phyloP scores from a whole-genome alignment of 2,888 invertebrate species.

The Emesis furor region DNA sequence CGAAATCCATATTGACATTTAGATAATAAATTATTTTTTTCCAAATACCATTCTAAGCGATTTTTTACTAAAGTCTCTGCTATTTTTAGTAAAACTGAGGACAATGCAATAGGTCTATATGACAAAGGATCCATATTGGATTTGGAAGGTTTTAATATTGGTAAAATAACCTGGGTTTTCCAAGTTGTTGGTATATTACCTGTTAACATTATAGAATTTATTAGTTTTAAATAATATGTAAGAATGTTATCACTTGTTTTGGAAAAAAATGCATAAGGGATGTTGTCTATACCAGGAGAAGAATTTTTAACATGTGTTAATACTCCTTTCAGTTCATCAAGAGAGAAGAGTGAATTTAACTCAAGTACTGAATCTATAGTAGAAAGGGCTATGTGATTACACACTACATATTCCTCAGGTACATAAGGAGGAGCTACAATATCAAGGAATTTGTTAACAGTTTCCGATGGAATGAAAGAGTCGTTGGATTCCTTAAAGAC shows the following conservation, averaged over 20 bases:
- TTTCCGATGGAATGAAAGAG: not conserved
- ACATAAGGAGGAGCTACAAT: conserved; percentile 5
- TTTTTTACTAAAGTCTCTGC: not conserved
- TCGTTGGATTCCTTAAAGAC: not conserved
- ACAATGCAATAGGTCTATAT: no score
- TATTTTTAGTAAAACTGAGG: not conserved
- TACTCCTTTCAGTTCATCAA: not conserved
- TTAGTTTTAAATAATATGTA: conserved; percentile 1
- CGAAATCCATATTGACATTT: not conserved
- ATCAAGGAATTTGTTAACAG: not conserved
- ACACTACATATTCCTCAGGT: not conserved
- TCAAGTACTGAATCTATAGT: not conserved
- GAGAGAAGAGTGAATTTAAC: not conserved
- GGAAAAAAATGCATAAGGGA: not conserved
- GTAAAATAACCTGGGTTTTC: not conserved
- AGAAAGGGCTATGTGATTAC: not conserved
- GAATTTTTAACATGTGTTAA: conserved; percentile 16
- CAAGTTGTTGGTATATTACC: not conserved
- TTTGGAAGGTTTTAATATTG: conserved; percentile 14
- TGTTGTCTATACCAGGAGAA: not conserved
- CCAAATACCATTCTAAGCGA: no score
- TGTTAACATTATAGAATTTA: not conserved
- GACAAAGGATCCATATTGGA: not conserved
- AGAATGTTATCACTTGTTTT: not conserved
- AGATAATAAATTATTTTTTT: not conserved